Evolutionary conservation across 2,888 invertebrate species (phyloP), one percentile per base, ranked within the genome.

Genomic region (Nasonia oneida): DNA sequence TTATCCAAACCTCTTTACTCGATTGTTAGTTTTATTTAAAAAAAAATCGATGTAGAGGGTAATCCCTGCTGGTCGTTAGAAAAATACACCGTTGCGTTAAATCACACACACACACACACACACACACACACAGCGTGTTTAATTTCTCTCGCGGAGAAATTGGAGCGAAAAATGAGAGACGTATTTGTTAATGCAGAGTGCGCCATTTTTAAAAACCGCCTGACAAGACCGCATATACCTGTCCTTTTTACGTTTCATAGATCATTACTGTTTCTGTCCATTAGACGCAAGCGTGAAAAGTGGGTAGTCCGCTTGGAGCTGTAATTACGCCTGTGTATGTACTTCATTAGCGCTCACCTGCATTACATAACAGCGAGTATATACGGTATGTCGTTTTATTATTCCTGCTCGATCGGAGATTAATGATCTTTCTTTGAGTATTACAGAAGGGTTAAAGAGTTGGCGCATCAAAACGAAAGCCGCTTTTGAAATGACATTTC

Each of bases 341-440:
- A 92, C 92, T 92, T 93, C 91, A 92, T 93, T 92, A 93, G 91
- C 90, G 89, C 91, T 90, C 89, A 90, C 89, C 88, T 89, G 87
- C 76, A 89, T 93, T 92, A 90, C 92, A 89, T 91, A 92, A 93
- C 77, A 76, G 89, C 87, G 87, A 88, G 57, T n/a, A 29, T 29
- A 29, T 29, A 61, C 87, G 89, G 89, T 88, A 88, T 90, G 90
- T 91, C 90, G 91, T 90, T 92, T 92, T 91, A 91, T 91, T 90
- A 90, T 90, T 84, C 79, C 89, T 90, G 90, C 89, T 90, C 90
- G 89, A 90, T 90, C 89, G 89, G 90, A 91, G 91, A 92, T 92
- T 91, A 91, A 92, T 91, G 90, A 87, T 90, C 87, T 88, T 88
- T 81, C 87, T 84, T 88, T 85, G 85, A 87, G 87, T 83, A 89